Base-by-base conservation (phyloP, 2,888 invertebrate species). In the Caenorhabditis sp. region DNA sequence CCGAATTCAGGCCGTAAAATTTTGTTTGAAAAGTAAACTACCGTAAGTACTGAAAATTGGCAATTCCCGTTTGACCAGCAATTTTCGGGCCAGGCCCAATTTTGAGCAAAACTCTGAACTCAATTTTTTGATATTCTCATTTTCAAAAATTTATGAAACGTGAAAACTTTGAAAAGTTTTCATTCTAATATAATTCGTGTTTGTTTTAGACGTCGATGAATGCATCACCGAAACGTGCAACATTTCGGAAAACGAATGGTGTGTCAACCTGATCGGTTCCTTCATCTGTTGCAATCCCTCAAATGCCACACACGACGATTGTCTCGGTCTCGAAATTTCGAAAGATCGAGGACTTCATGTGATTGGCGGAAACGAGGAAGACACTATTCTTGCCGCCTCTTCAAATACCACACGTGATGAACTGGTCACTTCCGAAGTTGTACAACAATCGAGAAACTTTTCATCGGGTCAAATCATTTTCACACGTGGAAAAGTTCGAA, bases 221-320 rank as follows among this genome's bases (percentile, higher is more conserved):
- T 82, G 82, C 57, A 54, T 61, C 54, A 63, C 71, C 19, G 54
- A 76, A 36, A 80, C 79, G 0, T 83, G 83, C 37, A 49, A 78
- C 26, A 58, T 66, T 19, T 71, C 73, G n/a, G 70, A 65, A 10
- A 79, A 77, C 24, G 76, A 77, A 43, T 85, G 84, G 77, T 88
- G 88, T 69, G 77, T 84, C 6, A 88, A 88, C 68, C 76, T 79
- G 23, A 70, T 78, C 24, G 84, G 83, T 0, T 79, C 84, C 50
- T 88, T 87, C 66, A 69, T 77, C 3, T 89, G 89, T 77, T 78
- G 84, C 59, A 67, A 70, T 54, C 68, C 70, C 19, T 49, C 54
- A 2, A 77, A 77, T 62, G 79, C 77, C 2, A 76, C 81, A 3
- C 67, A 79, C 2, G 64, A 66, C 14, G 77, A 79, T 60, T 79